Conservation (phyloP, 2,888 invertebrate species). For the Melieria crassipennis region DNA sequence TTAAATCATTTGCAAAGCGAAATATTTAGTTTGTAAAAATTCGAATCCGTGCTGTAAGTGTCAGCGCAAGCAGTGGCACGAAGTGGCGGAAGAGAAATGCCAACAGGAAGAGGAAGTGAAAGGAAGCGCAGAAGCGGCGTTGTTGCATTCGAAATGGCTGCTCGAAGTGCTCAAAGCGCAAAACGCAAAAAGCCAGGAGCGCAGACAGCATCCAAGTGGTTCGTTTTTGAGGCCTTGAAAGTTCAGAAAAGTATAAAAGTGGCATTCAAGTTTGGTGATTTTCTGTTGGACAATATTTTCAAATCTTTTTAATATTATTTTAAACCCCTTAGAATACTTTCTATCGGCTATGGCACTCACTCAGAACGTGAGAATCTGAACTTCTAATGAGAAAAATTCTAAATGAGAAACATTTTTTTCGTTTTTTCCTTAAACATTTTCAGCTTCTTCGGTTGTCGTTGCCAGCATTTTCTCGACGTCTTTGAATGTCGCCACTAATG, state of each 20-base stretch:
- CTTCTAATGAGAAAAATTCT: neutral
- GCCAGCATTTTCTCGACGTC: conserved; percentile 1
- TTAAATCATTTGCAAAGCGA: conserved; percentile 58
- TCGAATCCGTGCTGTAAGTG: conserved; percentile 8
- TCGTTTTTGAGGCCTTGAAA: neutral
- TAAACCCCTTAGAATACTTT: too few relatives aligned
- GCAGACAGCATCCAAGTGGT: neutral
- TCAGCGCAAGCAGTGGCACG: conserved; percentile 11
- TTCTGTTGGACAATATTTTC: neutral
- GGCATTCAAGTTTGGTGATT: neutral
- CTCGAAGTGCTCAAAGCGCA: neutral
- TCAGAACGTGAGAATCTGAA: too few relatives aligned
- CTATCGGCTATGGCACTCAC: too few relatives aligned
- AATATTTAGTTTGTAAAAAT: conserved; percentile 35
- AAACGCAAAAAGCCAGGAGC: neutral
- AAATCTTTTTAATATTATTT: too few relatives aligned
- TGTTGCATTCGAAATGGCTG: neutral
- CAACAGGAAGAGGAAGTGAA: conserved; percentile 23
- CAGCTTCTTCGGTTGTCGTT: neutral
- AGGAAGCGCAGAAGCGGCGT: conserved; percentile 17
- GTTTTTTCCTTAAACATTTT: neutral
- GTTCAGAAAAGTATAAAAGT: neutral
- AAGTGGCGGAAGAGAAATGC: conserved; percentile 6
- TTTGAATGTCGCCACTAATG: neutral
- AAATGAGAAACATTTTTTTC: conserved; percentile 11